Evolutionary conservation across 1,140 invertebrate species (phyloP).

Genomic region (Dendroctonus valens): DNA sequence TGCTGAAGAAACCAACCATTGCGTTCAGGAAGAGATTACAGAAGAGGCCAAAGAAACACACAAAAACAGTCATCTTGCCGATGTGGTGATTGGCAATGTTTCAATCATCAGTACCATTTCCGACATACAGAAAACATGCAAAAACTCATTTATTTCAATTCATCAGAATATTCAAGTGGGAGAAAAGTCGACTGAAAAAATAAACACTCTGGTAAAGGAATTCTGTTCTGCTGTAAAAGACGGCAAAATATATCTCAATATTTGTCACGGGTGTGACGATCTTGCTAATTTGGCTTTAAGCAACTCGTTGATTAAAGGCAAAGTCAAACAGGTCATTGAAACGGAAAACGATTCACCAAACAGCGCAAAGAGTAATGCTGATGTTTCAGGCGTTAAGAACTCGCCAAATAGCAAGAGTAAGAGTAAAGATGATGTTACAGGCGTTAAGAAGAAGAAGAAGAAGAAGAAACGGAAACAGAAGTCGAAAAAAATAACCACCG

Average conservation of each 20-base stretch:
- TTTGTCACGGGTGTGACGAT: constrained; percentile 1
- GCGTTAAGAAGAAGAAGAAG: too few species aligned
- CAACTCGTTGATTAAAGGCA: too few species aligned
- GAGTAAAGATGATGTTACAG: too few species aligned
- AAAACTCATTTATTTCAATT: constrained; percentile 31
- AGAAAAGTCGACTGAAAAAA: constrained; percentile 22
- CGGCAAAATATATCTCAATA: constrained; percentile 34
- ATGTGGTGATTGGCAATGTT: not conserved
- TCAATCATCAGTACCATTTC: not conserved
- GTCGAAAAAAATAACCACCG: too few species aligned
- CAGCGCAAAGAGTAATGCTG: too few species aligned
- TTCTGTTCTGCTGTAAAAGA: constrained; percentile 33
- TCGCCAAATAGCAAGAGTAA: too few species aligned
- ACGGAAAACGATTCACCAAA: too few species aligned
- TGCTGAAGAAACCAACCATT: not conserved
- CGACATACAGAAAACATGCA: constrained; percentile 11
- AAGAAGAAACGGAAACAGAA: too few species aligned
- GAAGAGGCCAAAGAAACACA: not conserved
- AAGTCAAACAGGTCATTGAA: too few species aligned
- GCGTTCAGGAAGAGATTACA: not conserved
- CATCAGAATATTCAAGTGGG: constrained; percentile 33
- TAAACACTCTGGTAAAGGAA: constrained; percentile 26
- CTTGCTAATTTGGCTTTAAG: too few species aligned
- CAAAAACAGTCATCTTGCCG: too few species aligned
- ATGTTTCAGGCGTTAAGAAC: too few species aligned